Evolutionary conservation across 2,113 vertebrate species (phyloP), one percentile per base, ranked within the genome.

Genomic region (Cheirogaleus medius): DNA sequence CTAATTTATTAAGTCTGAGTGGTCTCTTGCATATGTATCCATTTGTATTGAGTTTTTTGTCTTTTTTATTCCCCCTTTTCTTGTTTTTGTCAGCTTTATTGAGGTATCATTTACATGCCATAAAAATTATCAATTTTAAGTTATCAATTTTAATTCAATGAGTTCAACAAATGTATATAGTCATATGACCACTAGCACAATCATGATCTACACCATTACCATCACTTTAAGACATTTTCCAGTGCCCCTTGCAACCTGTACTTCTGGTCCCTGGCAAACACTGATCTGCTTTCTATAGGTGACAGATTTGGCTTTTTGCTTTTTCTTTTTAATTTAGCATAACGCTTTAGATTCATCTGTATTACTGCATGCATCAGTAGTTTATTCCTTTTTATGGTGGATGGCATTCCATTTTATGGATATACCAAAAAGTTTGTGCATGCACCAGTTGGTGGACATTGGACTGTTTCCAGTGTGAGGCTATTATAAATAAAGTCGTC

Each of bases 361-460:
- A 5, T 78, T 84, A 60, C 77, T 81, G 21, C 13, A 1, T 44
- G 8, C 68, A 21, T 29, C 14, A 90, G 8, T 63, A 92, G 18
- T 29, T 89, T 94, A 37, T 68, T 47, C 44, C 14, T 92, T 87
- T 83, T 56, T 23, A 34, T 44, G 34, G 34, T 66, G 14, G 39
- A n/a, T 78, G 39, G 7, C 29, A 77, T 94, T 97, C 78, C 42
- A 47, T 64, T 85, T 96, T 95, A 71, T 68, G 10, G 86, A 71
- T 66, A 86, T 42, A 25, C 5, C 4, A 82, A 12, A 82, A 78
- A 17, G 20, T 56, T 20, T 60, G 3, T 29, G 4, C 42, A 2
- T 37, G 0, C 14, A 60, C 3, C 42, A 60, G 1, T 49, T 81
- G 18, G 20, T 52, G 5, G 29, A 37, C n/a, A 74, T 44, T n/a